Percentiles rank a stretch among this genome's conserved stretches.
Evolutionary conservation across 2,888 invertebrate species (phyloP).

Genomic region (Automeris io): DNA sequence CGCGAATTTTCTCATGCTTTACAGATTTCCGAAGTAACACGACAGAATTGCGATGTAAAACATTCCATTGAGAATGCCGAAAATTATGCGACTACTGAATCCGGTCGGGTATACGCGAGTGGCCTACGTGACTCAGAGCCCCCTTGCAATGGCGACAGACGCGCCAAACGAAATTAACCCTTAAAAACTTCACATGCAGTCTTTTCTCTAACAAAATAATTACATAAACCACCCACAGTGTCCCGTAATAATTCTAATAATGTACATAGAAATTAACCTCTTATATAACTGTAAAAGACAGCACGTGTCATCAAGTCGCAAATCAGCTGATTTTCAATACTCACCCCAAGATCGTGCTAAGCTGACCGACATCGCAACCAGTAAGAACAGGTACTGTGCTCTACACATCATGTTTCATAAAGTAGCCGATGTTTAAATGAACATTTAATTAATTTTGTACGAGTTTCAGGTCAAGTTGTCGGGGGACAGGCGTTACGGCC

Average conservation of each 20-base stretch:
- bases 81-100: slow-evolving; percentile 26
- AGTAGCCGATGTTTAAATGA: slow-evolving; percentile 46
- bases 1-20: slow-evolving; percentile 29
- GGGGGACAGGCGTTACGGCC: slow-evolving; percentile 47
- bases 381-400: slow-evolving; percentile 47
- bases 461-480: slow-evolving; percentile 55
- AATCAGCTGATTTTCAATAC: slow-evolving; percentile 66
- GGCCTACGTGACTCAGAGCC: slow-evolving; percentile 74
- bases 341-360: slow-evolving; percentile 60
- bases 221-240: slow-evolving; percentile 12
- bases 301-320: slow-evolving; percentile 50
- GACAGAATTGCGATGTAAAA: slow-evolving; percentile 20
- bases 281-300: slow-evolving; percentile 60
- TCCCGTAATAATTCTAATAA: slow-evolving; percentile 11
- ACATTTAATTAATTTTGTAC: slow-evolving; percentile 48
- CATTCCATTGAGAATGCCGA: slow-evolving; percentile 10
- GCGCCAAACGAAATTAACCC: slow-evolving; percentile 70
- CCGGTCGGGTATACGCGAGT: slow-evolving; percentile 42
- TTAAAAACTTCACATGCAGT: slow-evolving; percentile 46
- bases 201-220: slow-evolving; percentile 13
- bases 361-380: slow-evolving; percentile 41
- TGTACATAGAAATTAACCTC: slow-evolving; percentile 12
- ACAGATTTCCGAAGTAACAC: slow-evolving; percentile 39
- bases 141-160: slow-evolving; percentile 67
- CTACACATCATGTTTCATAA: slow-evolving; percentile 68